Evolutionary conservation across 2,888 invertebrate genomes (phyloP).

Genomic region (Colletes collaris): DNA sequence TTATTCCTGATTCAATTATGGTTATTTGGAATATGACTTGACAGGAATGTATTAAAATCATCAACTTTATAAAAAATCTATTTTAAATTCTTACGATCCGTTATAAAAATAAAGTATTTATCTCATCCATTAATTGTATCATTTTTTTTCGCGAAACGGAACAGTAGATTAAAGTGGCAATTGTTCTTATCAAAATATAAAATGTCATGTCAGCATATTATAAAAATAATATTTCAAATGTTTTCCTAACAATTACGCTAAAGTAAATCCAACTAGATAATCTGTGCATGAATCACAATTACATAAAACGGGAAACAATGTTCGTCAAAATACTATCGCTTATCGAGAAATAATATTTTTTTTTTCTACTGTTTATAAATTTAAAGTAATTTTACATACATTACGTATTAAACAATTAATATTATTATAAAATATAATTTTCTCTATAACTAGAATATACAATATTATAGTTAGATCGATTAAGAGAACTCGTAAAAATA

Average conservation of each 20-base stretch:
- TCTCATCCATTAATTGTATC: constrained; percentile 14
- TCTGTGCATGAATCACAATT: neutral
- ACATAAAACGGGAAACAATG: neutral
- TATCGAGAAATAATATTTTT: neutral
- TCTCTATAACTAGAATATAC: neutral
- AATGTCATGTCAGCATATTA: neutral
- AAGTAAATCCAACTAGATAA: neutral
- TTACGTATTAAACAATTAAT: neutral
- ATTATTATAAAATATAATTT: neutral
- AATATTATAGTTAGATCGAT: constrained; percentile 2
- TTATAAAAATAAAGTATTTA: constrained; percentile 27
- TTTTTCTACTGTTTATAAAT: neutral
- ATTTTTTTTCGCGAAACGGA: neutral
- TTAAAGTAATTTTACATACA: neutral
- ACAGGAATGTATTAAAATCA: neutral
- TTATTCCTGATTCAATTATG: neutral
- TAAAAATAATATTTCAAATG: neutral
- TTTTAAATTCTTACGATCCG: constrained; percentile 1
- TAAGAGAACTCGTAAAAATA: constrained; percentile 18
- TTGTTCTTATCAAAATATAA: constrained; percentile 14
- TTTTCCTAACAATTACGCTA: neutral
- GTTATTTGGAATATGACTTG: neutral
- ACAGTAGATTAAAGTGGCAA: constrained; percentile 4
- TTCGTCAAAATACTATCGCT: neutral
- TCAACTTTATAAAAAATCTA: neutral